Evolutionary conservation across 2,797 vertebrate genomes (phyloP), one percentile per base, ranked within the genome.

Genomic region (Urocyon cinereoargenteus): DNA sequence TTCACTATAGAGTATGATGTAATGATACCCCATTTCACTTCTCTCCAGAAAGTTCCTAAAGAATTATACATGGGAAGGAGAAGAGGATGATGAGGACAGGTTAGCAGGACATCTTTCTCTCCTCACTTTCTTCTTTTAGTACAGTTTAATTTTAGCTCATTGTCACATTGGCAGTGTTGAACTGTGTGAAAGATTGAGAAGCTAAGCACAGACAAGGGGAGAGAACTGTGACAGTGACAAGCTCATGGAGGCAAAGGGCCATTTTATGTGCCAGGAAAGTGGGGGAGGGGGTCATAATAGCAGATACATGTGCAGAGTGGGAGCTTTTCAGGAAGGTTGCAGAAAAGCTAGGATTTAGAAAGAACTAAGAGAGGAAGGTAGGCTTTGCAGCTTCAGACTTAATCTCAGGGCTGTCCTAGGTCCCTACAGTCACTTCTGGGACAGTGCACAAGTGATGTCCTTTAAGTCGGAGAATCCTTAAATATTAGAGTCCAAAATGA

Each of bases 61-160:
- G 57, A 78, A 40, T 85, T 70, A 59, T 18, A 24, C 28, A 31
- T 21, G 14, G 28, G 18, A 49, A 83, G 28, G 53, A 31, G 45
- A 84, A 66, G 51, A 89, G 19, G 40, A 31, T 84, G 19, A 62
- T 31, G n/a, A 64, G 53, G 36, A 62, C 6, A 73, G 26, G 34
- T 57, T 68, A 82, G 45, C 22, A 87, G 19, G 40, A 21, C 1
- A 21, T 81, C 45, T 82, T 84, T 79, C n/a, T 91, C 77, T 7
- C 31, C 22, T 40, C 26, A 91, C 28, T 91, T 79, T 45, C 53
- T 95, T 75, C 34, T 55, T 64, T 92, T 83, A 96, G 68, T n/a
- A 28, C 59, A 55, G 45, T 96, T 97, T 82, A 75, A n/a, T 73
- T 73, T 94, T 92, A 92, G n/a, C 73, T 91, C 62, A 28, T 28